phyloP scores from a whole-genome alignment of 37 sponge, comb jelly and placozoan species.

The Ianthella basta region DNA sequence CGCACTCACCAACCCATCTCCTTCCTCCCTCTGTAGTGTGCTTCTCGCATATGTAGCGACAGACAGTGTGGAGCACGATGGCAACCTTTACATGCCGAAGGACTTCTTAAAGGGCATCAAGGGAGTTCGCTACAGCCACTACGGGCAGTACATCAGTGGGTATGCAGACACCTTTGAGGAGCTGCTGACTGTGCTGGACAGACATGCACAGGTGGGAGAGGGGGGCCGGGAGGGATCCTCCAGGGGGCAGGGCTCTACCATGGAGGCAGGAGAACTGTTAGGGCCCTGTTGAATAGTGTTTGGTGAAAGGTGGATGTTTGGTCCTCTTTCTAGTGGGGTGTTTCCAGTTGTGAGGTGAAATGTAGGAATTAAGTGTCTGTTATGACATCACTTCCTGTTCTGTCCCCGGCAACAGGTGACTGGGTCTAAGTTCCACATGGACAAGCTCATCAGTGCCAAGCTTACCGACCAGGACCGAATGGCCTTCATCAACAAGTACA shows the following conservation, averaged over 20 bases:
- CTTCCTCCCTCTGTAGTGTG: too few species aligned
- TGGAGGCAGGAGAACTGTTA: too few species aligned
- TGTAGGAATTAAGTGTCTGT: too few species aligned
- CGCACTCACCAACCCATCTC: too few species aligned
- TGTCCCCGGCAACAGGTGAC: neutral
- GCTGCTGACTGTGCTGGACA: conserved; percentile 62
- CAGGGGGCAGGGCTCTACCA: too few species aligned
- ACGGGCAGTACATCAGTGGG: conserved; percentile 69
- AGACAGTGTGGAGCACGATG: conserved; percentile 9
- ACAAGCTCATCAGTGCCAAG: conserved; percentile 20
- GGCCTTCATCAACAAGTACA: conserved; percentile 42
- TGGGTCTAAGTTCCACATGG: conserved; percentile 18
- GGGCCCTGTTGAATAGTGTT: too few species aligned
- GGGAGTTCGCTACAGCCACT: conserved; percentile 43
- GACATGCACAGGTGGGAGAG: conserved; percentile 1
- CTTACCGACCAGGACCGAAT: conserved; percentile 9
- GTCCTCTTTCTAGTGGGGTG: too few species aligned
- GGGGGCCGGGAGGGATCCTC: neutral
- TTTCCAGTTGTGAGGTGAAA: too few species aligned
- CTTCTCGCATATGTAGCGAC: neutral
- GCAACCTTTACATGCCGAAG: conserved; percentile 22
- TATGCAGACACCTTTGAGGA: conserved; percentile 65
- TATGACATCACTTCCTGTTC: too few species aligned
- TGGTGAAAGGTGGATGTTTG: too few species aligned
- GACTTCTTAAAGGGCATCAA: conserved; percentile 20